Evolutionary conservation across 2,797 vertebrate species (phyloP).

Genomic region (Lithobates sylvaticus): DNA sequence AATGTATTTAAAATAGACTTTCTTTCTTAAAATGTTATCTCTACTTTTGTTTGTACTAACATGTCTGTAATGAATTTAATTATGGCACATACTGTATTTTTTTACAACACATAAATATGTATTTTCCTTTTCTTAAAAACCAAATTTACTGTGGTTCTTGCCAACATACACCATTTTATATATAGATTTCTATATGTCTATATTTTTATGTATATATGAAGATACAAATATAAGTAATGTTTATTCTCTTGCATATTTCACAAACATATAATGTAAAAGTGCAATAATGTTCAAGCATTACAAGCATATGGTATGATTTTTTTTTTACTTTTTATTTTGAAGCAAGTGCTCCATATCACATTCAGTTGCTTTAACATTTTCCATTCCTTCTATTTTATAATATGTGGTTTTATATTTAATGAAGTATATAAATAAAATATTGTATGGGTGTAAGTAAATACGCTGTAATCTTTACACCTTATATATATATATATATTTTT

Average conservation of each 20-base stretch:
- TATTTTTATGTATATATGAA: conserved; percentile 51
- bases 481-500: background rate
- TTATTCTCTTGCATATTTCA: conserved; percentile 55
- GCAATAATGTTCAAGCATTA: conserved; percentile 59
- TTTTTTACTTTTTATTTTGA: conserved; percentile 38
- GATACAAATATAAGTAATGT: conserved; percentile 45
- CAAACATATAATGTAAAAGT: conserved; percentile 49
- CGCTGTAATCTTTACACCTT: background rate
- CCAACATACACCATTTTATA: conserved; percentile 12
- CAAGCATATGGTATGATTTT: conserved; percentile 48
- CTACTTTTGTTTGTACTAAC: background rate
- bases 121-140: conserved; percentile 18
- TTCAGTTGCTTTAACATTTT: conserved; percentile 11
- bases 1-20: conserved; percentile 26
- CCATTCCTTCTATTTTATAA: conserved; percentile 10
- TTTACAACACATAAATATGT: conserved; percentile 36
- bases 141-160: conserved; percentile 34
- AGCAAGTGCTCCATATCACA: conserved; percentile 47
- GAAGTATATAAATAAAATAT: background rate
- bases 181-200: conserved; percentile 37
- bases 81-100: conserved; percentile 43
- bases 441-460: background rate
- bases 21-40: background rate
- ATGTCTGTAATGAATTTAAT: background rate
- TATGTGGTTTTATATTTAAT: background rate